These are phyloP conservation scores for Conomelus anceps DNA, from an alignment of 2,888 invertebrate genomes.

Conservation along the genomic window DNA sequence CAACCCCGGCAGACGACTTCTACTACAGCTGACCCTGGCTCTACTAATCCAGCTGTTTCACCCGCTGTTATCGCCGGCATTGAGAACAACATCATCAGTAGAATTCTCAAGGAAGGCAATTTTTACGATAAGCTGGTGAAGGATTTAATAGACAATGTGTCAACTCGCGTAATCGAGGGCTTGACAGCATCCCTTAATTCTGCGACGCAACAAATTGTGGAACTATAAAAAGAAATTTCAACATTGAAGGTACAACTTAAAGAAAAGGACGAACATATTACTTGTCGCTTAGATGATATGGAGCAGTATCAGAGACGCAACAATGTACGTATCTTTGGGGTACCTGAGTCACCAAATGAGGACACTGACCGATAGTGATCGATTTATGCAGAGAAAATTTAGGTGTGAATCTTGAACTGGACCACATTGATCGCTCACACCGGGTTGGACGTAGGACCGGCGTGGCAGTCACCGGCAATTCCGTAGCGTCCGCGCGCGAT, in stretches of 20 bases:
- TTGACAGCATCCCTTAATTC: background rate
- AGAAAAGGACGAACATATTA: background rate
- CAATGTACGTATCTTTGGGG: background rate
- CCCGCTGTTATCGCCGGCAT: background rate
- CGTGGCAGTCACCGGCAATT: background rate
- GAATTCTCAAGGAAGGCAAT: background rate
- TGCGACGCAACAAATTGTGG: background rate
- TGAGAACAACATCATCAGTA: background rate
- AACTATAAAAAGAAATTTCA: background rate
- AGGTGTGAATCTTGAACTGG: background rate
- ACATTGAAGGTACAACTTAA: background rate
- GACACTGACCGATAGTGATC: background rate
- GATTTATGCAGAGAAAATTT: background rate
- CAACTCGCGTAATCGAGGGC: background rate
- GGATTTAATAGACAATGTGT: background rate
- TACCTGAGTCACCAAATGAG: background rate
- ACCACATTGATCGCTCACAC: no score
- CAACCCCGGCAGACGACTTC: background rate
- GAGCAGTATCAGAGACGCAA: slow-evolving; percentile 3
- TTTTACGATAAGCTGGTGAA: background rate
- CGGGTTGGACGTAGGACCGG: no score
- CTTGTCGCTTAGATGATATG: background rate
- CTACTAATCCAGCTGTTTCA: background rate
- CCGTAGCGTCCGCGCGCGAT: background rate
- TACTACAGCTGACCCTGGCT: background rate